These are phyloP conservation scores for Octomys mimax DNA, from an alignment of 2,797 vertebrate genomes.

Conservation along the genomic window DNA sequence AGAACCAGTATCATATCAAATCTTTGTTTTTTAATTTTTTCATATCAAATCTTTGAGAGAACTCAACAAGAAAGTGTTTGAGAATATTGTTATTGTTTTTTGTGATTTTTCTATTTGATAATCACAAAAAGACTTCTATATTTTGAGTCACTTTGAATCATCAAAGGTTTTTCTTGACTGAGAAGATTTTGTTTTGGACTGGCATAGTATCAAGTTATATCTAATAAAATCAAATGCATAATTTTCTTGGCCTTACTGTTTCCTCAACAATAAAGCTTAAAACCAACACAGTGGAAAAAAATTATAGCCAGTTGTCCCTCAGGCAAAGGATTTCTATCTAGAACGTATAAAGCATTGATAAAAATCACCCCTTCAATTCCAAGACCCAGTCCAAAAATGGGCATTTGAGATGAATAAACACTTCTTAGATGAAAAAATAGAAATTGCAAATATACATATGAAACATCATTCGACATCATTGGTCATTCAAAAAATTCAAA, in stretches of 20 bases:
- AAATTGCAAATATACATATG: too few species aligned
- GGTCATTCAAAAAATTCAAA: too few species aligned
- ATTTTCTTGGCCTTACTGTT: slow-evolving; percentile 4
- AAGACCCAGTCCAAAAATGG: too few species aligned
- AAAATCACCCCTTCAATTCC: too few species aligned
- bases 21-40: background rate
- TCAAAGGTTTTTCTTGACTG: background rate
- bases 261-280: slow-evolving; percentile 32
- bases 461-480: too few species aligned
- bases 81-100: background rate
- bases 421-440: too few species aligned
- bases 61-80: background rate
- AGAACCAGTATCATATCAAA: background rate
- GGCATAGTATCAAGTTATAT: slow-evolving; percentile 15
- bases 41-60: background rate
- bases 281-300: too few species aligned
- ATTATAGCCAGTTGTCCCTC: too few species aligned
- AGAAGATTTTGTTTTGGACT: slow-evolving; percentile 38
- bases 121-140: background rate
- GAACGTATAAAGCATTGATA: too few species aligned
- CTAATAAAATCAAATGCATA: slow-evolving; percentile 24
- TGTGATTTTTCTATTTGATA: too few species aligned
- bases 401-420: too few species aligned
- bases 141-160: background rate
- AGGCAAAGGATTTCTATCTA: too few species aligned